Evolutionary conservation across 2,888 invertebrate genomes (phyloP).

Genomic region (Phorcus lineatus): DNA sequence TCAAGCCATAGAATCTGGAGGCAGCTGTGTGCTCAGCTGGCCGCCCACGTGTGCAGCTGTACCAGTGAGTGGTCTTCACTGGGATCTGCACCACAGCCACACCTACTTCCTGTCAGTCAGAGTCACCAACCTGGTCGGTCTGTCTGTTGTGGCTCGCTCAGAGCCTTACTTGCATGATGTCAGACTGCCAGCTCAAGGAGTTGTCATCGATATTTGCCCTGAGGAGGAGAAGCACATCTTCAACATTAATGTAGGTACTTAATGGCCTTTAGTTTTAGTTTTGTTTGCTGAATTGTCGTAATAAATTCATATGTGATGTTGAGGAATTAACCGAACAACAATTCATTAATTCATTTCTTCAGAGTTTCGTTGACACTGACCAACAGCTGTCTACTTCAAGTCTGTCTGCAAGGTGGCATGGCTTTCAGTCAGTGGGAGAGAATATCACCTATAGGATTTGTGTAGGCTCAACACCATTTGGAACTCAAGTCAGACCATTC

Average conservation of each 20-base stretch:
- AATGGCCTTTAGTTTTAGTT: not conserved
- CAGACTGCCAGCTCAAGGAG: constrained; percentile 30
- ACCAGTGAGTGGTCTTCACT: constrained; percentile 12
- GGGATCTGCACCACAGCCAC: no score
- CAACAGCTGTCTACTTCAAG: constrained; percentile 35
- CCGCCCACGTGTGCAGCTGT: no score
- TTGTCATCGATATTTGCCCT: constrained; percentile 34
- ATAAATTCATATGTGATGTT: no score
- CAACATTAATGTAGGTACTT: not conserved
- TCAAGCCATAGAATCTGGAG: not conserved
- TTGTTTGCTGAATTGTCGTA: not conserved
- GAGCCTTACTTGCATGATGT: constrained; percentile 28
- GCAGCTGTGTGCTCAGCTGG: not conserved
- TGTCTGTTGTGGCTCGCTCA: constrained; percentile 15
- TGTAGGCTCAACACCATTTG: constrained; percentile 40
- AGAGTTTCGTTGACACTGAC: constrained; percentile 49
- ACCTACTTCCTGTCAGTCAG: no score
- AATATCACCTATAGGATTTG: constrained; percentile 43
- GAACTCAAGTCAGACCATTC: constrained; percentile 34
- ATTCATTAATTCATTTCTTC: not conserved
- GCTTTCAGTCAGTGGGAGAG: constrained; percentile 42
- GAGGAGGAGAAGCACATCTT: no score
- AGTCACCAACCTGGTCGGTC: no score
- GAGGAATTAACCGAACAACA: no score
- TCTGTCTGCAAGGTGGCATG: constrained; percentile 36